Evolutionary conservation across 2,888 invertebrate species (phyloP).

Genomic region (Cataglyphis altisquamis): DNA sequence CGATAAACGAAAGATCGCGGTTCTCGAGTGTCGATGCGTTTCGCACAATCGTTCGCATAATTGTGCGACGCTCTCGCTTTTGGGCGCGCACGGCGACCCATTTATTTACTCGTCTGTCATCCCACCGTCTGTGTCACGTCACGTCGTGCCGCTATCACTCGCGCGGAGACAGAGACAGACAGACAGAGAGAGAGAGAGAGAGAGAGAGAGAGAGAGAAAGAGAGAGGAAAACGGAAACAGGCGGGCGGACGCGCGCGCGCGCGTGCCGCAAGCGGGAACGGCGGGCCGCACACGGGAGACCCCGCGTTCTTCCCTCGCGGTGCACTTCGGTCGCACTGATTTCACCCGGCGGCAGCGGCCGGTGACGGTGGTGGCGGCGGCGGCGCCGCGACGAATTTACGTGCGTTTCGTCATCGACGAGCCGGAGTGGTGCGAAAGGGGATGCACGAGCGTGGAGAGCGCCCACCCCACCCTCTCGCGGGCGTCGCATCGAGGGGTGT

Average conservation of each 20-base stretch:
- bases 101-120: constrained; percentile 70
- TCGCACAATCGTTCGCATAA: constrained; percentile 16
- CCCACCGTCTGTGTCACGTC: constrained; percentile 58
- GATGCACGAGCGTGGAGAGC: constrained; percentile 28
- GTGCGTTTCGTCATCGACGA: constrained; percentile 74
- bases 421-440: constrained; percentile 47
- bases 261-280: constrained; percentile 74
- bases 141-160: constrained; percentile 3
- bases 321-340: constrained; percentile 75
- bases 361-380: constrained; percentile 47
- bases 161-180: constrained; percentile 27
- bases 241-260: constrained; percentile 53
- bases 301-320: constrained; percentile 74
- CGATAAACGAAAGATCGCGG: neutral
- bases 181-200: constrained; percentile 55
- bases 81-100: constrained; percentile 62
- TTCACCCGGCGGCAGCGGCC: constrained; percentile 46
- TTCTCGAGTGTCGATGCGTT: constrained; percentile 1
- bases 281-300: constrained; percentile 71
- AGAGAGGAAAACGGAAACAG: neutral
- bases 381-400: constrained; percentile 73
- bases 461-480: constrained; percentile 32
- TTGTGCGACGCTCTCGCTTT: neutral
- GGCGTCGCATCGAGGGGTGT: constrained; percentile 38
- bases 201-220: constrained; percentile 18